Conservation (phyloP, 2,113 vertebrate species). For the Cottus gobio region DNA sequence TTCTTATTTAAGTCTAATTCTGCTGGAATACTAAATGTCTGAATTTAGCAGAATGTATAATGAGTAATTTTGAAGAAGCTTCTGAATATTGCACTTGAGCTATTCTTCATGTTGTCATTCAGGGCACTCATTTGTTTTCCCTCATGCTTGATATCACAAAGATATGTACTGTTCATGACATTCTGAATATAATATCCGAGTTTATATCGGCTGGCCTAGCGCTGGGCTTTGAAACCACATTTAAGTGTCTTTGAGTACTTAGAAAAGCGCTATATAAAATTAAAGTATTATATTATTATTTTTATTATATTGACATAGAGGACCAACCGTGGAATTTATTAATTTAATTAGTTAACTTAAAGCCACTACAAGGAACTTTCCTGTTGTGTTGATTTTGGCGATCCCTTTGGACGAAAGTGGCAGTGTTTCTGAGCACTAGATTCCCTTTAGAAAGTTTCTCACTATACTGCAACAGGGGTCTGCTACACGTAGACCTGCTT, state of each 20-base stretch:
- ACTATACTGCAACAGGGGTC: background rate
- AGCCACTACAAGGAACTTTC: background rate
- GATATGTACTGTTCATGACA: background rate
- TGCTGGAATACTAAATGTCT: slow-evolving; percentile 4
- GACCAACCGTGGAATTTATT: background rate
- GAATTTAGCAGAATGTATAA: slow-evolving; percentile 45
- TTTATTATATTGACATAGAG: background rate
- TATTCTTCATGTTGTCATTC: background rate
- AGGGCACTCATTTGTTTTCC: background rate
- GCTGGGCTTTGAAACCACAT: background rate
- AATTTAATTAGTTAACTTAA: background rate
- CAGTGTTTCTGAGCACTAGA: background rate
- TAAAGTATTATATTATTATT: too few species aligned
- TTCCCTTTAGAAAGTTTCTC: background rate
- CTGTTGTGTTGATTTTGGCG: background rate
- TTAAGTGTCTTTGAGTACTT: too few species aligned
- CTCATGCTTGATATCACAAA: background rate
- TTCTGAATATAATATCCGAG: background rate
- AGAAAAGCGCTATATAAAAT: too few species aligned
- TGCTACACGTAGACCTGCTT: background rate
- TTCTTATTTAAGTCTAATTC: slow-evolving; percentile 19
- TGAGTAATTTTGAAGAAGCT: slow-evolving; percentile 29
- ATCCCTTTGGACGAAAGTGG: background rate
- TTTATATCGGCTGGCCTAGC: background rate
- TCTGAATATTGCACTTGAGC: background rate